These are phyloP conservation scores for Ceyx melanurus DNA, from an alignment of 2,113 vertebrate genomes.

Conservation along the genomic window DNA sequence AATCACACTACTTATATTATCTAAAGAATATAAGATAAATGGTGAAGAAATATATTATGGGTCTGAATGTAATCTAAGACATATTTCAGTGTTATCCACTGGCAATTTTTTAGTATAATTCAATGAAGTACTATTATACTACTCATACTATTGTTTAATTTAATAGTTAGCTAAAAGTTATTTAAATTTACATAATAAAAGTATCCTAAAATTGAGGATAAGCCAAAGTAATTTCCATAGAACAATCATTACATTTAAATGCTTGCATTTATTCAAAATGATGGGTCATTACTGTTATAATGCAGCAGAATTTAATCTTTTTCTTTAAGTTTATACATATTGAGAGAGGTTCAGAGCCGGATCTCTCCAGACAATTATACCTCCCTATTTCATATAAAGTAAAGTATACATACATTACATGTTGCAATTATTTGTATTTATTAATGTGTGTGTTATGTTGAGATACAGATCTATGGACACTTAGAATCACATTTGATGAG, in stretches of 20 bases:
- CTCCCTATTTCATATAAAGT: background rate
- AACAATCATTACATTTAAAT: constrained; percentile 41
- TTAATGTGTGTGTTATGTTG: background rate
- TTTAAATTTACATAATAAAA: constrained; percentile 29
- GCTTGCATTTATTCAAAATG: constrained; percentile 54
- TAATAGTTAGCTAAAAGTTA: constrained; percentile 33
- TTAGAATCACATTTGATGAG: background rate
- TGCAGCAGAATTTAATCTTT: background rate
- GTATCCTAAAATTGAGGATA: background rate
- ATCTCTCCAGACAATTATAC: background rate
- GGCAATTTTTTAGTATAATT: background rate
- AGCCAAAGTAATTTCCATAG: constrained; percentile 44
- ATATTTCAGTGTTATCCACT: background rate
- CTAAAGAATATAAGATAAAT: background rate
- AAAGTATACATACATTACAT: background rate
- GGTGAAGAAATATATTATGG: background rate
- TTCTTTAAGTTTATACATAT: background rate
- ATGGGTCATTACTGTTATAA: constrained; percentile 4
- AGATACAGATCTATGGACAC: background rate
- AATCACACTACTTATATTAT: background rate
- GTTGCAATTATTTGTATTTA: background rate
- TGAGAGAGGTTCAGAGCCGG: background rate
- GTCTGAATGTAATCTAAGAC: background rate
- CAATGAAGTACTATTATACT: background rate
- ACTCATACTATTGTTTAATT: background rate